phyloP scores from a whole-genome alignment of 2,888 invertebrate species.

The Lamellibrachia columna region DNA sequence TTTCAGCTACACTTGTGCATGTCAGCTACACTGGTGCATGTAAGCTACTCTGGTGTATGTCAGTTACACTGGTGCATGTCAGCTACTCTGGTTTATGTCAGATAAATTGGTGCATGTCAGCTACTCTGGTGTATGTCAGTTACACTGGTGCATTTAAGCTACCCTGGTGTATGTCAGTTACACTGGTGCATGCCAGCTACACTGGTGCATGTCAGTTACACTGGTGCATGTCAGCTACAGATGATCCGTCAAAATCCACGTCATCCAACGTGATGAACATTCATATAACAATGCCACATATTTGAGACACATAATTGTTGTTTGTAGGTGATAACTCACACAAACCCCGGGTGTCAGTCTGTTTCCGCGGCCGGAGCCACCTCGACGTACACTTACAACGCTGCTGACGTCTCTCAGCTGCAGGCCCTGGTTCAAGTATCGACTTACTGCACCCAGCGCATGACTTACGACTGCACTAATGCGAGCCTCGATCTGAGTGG shows the following conservation, averaged over 20 bases:
- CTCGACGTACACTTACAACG: conserved; percentile 36
- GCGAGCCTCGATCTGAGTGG: conserved; percentile 30
- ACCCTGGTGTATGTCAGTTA: too few relatives aligned
- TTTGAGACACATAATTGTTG: neutral
- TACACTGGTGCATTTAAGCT: too few relatives aligned
- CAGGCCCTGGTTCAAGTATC: conserved; percentile 38
- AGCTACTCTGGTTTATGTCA: too few relatives aligned
- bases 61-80: too few relatives aligned
- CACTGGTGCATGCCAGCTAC: too few relatives aligned
- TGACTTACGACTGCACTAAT: conserved; percentile 43
- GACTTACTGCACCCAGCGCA: conserved; percentile 48
- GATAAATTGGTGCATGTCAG: too few relatives aligned
- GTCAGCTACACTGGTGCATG: too few relatives aligned
- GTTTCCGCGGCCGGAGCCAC: conserved; percentile 26
- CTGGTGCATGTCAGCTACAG: too few relatives aligned
- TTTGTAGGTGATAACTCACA: conserved; percentile 29
- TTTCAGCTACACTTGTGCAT: too few relatives aligned
- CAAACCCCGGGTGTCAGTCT: conserved; percentile 17
- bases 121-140: too few relatives aligned
- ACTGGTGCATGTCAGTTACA: neutral
- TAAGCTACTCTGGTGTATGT: too few relatives aligned
- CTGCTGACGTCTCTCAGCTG: conserved; percentile 35
- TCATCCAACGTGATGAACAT: neutral
- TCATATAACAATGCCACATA: neutral
- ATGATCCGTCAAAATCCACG: too few relatives aligned